phyloP scores from a whole-genome alignment of 2,113 vertebrate species.

The Halichoeres trimaculatus region DNA sequence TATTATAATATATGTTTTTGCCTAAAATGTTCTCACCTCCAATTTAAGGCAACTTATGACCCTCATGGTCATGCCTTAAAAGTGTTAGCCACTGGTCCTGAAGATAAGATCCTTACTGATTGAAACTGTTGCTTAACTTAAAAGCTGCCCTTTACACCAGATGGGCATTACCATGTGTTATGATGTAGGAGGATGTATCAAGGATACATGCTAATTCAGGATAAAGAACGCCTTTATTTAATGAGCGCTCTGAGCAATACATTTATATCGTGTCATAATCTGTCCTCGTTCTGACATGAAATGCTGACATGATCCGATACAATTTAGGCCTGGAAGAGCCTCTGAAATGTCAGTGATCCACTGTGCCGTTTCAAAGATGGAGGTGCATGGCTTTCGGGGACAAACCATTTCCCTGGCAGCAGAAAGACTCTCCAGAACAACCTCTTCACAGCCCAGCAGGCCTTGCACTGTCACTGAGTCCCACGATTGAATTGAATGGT shows the following conservation, averaged over 20 bases:
- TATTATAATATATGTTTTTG: too few species aligned
- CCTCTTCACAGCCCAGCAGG: conserved; percentile 72
- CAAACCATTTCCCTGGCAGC: conserved; percentile 76
- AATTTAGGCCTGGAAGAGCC: conserved; percentile 63
- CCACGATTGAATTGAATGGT: conserved; percentile 86
- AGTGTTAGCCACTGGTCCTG: too few species aligned
- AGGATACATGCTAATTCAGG: conserved; percentile 17
- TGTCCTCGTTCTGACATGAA: conserved; percentile 49
- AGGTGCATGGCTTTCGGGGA: conserved; percentile 67
- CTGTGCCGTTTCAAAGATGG: conserved; percentile 59
- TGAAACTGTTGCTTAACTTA: background rate
- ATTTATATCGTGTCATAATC: conserved; percentile 60
- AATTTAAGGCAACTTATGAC: too few species aligned
- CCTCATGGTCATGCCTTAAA: too few species aligned
- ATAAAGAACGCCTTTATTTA: conserved; percentile 48
- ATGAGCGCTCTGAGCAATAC: conserved; percentile 53
- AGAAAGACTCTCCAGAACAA: conserved; percentile 71
- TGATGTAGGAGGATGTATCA: background rate
- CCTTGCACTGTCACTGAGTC: conserved; percentile 78
- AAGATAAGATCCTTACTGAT: too few species aligned
- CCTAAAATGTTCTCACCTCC: too few species aligned
- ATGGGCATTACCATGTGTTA: conserved; percentile 18
- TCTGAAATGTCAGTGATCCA: conserved; percentile 74
- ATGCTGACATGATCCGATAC: conserved; percentile 54
- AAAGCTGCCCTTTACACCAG: conserved; percentile 3